Percentiles rank a stretch among this genome's conserved stretches.
These are phyloP conservation scores for Cheilosia pagana DNA, from an alignment of 2,888 invertebrate species.

Conservation along the genomic window DNA sequence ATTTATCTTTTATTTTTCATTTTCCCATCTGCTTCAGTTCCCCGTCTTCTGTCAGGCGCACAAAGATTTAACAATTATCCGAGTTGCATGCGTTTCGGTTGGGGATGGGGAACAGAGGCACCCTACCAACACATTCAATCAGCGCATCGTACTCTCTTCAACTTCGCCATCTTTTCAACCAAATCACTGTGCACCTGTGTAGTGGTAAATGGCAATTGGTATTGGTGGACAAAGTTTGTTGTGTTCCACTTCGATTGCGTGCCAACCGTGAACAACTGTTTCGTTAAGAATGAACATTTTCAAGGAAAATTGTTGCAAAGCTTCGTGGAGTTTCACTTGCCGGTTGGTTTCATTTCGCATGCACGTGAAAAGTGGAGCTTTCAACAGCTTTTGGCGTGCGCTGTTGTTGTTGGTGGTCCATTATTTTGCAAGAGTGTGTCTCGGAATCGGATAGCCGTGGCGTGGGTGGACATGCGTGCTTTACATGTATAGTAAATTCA, in stretches of 20 bases:
- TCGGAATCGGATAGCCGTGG: conserved; percentile 6
- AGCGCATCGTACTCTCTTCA: too few relatives aligned
- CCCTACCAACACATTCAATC: not conserved
- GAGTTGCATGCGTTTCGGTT: not conserved
- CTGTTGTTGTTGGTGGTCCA: not conserved
- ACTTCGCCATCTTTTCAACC: too few relatives aligned
- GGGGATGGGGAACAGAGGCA: conserved; percentile 24
- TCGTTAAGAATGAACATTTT: conserved; percentile 24
- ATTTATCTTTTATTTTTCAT: not conserved
- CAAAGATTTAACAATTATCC: not conserved
- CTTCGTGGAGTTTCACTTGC: conserved; percentile 52
- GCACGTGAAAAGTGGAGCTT: conserved; percentile 11
- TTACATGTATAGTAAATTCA: not conserved
- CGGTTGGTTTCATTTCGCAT: conserved; percentile 42
- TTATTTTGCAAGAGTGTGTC: not conserved
- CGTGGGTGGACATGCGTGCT: conserved; percentile 47
- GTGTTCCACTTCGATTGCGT: conserved; percentile 41
- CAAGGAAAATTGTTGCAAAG: conserved; percentile 64
- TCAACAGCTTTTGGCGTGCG: conserved; percentile 31
- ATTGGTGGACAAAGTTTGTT: conserved; percentile 36
- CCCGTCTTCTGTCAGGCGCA: conserved; percentile 28
- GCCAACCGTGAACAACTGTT: conserved; percentile 2
- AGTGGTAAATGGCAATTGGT: too few relatives aligned
- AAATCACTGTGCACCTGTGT: not conserved
- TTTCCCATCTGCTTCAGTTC: too few relatives aligned